A percentile compares a stretch with the other conserved stretches of the same genome.
Evolutionary conservation across 2,113 vertebrate genomes (phyloP).

Genomic region (Brachirus orientalis): DNA sequence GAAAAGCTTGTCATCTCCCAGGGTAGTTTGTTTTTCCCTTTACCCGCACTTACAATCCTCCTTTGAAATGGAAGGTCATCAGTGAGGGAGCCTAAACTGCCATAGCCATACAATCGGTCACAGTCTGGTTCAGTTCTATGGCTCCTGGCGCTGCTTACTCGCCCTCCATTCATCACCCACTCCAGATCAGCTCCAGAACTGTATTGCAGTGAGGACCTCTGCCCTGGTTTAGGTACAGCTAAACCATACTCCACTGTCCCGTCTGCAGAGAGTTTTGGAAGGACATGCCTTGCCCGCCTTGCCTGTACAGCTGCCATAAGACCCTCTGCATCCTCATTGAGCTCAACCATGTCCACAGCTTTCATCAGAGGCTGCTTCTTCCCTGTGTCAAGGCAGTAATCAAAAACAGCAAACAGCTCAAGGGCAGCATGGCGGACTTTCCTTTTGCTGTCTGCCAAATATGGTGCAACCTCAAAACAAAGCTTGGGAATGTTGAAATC

Average conservation of each 20-base stretch:
- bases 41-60: slow-evolving; percentile 89
- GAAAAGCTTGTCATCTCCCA: slow-evolving; percentile 86
- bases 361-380: slow-evolving; percentile 84
- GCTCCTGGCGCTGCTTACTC: slow-evolving; percentile 84
- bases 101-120: slow-evolving; percentile 66
- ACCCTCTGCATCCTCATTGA: slow-evolving; percentile 83
- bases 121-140: slow-evolving; percentile 67
- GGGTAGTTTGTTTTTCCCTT: slow-evolving; percentile 91
- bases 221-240: slow-evolving; percentile 80
- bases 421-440: slow-evolving; percentile 88
- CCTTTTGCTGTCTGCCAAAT: slow-evolving; percentile 85
- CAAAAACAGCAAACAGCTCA: slow-evolving; percentile 87
- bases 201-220: slow-evolving; percentile 57
- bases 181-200: slow-evolving; percentile 86
- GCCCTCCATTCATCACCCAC: slow-evolving; percentile 86
- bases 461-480: slow-evolving; percentile 85
- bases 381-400: slow-evolving; percentile 82
- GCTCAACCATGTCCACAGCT: slow-evolving; percentile 86
- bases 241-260: slow-evolving; percentile 86
- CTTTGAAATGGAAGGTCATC: slow-evolving; percentile 73
- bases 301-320: slow-evolving; percentile 88
- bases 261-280: slow-evolving; percentile 82
- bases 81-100: slow-evolving; percentile 68
- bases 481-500: slow-evolving; percentile 86
- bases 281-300: slow-evolving; percentile 85